Evolutionary conservation across 2,888 invertebrate genomes (phyloP).

Genomic region (Cyaniris semiargus): DNA sequence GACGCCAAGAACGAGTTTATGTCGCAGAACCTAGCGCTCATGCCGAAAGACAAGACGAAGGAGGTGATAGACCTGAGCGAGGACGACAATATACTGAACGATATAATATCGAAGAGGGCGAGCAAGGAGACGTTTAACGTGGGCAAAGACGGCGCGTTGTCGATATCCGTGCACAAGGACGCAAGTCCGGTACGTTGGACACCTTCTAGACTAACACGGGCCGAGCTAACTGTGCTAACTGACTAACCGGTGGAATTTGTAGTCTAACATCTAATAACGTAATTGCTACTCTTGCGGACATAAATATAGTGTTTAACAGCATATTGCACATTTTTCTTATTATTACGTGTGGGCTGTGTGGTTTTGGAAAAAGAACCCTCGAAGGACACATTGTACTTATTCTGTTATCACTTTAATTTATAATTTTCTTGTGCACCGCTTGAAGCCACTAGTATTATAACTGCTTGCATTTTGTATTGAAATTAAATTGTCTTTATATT

Average conservation of each 20-base stretch:
- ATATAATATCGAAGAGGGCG: slow-evolving; percentile 64
- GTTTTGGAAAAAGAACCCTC: background rate
- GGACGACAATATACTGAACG: slow-evolving; percentile 58
- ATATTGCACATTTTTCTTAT: background rate
- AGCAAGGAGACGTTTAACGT: slow-evolving; percentile 65
- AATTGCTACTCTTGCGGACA: background rate
- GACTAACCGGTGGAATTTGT: slow-evolving; percentile 26
- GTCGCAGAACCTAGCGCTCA: slow-evolving; percentile 69
- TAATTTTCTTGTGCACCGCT: background rate
- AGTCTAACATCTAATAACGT: background rate
- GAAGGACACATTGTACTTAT: background rate
- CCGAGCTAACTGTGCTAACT: slow-evolving; percentile 38
- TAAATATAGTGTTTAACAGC: background rate
- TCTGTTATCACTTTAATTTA: background rate
- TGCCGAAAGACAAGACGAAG: slow-evolving; percentile 66
- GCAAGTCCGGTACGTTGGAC: slow-evolving; percentile 63
- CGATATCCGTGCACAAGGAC: slow-evolving; percentile 69
- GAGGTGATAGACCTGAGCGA: slow-evolving; percentile 71
- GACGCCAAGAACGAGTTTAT: slow-evolving; percentile 76
- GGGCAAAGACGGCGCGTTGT: slow-evolving; percentile 71
- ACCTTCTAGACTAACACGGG: slow-evolving; percentile 40
- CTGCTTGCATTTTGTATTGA: background rate
- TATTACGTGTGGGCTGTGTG: background rate
- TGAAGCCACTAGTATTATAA: background rate
- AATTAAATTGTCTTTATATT: background rate